phyloP scores from a whole-genome alignment of 2,113 vertebrate species.

The Zingel zingel region DNA sequence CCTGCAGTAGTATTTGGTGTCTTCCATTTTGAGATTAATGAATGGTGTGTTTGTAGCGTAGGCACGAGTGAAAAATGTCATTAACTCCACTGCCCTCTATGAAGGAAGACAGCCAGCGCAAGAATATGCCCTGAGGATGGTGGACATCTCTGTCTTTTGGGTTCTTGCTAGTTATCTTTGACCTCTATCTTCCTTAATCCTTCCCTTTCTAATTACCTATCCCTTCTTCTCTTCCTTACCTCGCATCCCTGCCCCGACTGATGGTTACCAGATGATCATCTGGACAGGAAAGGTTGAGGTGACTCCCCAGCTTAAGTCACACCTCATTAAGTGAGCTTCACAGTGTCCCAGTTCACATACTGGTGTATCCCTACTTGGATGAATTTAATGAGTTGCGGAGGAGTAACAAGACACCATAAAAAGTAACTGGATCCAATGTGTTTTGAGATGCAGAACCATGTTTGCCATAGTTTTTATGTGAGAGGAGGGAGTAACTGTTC shows the following conservation, averaged over 20 bases:
- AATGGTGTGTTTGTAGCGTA: slow-evolving; percentile 55
- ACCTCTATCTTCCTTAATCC: slow-evolving; percentile 72
- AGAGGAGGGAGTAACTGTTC: slow-evolving; percentile 28
- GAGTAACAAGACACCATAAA: slow-evolving; percentile 47
- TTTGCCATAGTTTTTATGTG: slow-evolving; percentile 44
- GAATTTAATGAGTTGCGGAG: slow-evolving; percentile 60
- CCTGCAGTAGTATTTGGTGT: slow-evolving; percentile 62
- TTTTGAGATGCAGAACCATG: slow-evolving; percentile 48
- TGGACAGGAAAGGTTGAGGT: slow-evolving; percentile 76
- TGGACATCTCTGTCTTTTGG: slow-evolving; percentile 35
- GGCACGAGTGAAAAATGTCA: slow-evolving; percentile 70
- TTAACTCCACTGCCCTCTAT: slow-evolving; percentile 59
- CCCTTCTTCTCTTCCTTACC: slow-evolving; percentile 36
- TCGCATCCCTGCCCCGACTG: slow-evolving; percentile 53
- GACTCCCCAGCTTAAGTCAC: slow-evolving; percentile 63
- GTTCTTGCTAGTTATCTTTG: slow-evolving; percentile 60
- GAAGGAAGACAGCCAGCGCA: slow-evolving; percentile 34
- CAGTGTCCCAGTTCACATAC: slow-evolving; percentile 44
- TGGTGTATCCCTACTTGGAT: slow-evolving; percentile 50
- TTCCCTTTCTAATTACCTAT: slow-evolving; percentile 67
- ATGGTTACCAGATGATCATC: slow-evolving; percentile 72
- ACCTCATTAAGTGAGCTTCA: slow-evolving; percentile 66
- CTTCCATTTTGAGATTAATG: slow-evolving; percentile 67
- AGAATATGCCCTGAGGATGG: slow-evolving; percentile 45
- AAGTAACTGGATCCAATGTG: slow-evolving; percentile 40